phyloP scores from a whole-genome alignment of 2,113 vertebrate genomes.

The Sclerurus mexicanus region DNA sequence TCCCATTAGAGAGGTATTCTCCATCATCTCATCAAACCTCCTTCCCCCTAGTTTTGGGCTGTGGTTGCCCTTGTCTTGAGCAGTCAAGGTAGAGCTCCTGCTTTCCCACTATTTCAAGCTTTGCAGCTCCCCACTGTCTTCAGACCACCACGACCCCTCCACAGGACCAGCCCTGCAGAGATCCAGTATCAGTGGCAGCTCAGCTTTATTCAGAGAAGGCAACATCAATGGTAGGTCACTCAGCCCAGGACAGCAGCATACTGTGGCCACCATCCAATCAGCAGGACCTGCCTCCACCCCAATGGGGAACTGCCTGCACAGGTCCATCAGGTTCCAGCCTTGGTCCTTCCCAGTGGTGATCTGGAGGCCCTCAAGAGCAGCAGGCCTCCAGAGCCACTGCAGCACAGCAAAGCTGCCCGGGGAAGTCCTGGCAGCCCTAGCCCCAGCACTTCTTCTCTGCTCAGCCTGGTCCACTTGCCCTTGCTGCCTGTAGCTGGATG shows the following conservation, averaged over 20 bases:
- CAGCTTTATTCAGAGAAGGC: not conserved
- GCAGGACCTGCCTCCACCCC: not conserved
- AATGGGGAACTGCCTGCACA: fast-evolving
- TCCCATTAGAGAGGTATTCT: not conserved
- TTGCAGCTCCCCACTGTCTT: not conserved
- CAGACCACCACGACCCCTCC: fast-evolving
- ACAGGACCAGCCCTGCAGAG: fast-evolving
- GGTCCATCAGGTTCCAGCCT: not conserved
- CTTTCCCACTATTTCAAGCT: not conserved
- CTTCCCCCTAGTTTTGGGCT: not conserved
- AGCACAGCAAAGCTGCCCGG: not conserved
- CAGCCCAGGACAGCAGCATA: not conserved
- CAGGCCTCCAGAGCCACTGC: not conserved
- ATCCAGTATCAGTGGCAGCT: fast-evolving
- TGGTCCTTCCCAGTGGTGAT: not conserved
- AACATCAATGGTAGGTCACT: not conserved
- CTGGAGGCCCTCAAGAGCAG: not conserved
- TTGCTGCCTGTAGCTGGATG: not conserved
- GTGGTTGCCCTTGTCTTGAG: not conserved
- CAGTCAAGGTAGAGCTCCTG: not conserved
- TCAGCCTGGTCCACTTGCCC: fast-evolving
- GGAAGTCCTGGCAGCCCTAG: not conserved
- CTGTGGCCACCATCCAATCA: not conserved
- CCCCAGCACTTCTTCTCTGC: not conserved
- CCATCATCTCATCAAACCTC: not conserved